Evolutionary conservation across 2,888 invertebrate genomes (phyloP), one percentile per base, ranked within the genome.

Genomic region (Blera fallax): DNA sequence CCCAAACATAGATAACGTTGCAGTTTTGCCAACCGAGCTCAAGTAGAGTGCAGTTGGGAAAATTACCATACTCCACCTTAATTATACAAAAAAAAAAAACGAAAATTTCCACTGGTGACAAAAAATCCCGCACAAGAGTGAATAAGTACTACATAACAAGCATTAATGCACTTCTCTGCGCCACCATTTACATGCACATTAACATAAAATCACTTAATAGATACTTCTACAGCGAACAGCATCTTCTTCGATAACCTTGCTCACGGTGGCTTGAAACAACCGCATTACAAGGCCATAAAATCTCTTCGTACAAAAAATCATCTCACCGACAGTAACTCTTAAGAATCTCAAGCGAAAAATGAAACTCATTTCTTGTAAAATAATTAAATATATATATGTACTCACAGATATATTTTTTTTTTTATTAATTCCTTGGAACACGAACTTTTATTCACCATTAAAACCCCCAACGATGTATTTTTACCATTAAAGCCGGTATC

Each of bases 351-450:
- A 4, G 29, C 5, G 5, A 40, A 40, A 29, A 52, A 27, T 27
- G 37, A 54, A 10, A 32, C 50, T 27, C 32, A 29, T 37, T 52
- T 37, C 62, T 18, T 40, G 37, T 3, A 27, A 7, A 60, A 50
- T 62, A 73, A 73, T 73, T 73, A 64, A 48, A 27, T 18, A 34
- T 34, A 16, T 67, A n/a, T 81, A n/a, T n/a, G n/a, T n/a, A n/a
- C n/a, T n/a, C n/a, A n/a, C n/a, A n/a, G n/a, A 34, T 34, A 16
- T 67, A n/a, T 81, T 60, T 24, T 81, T 60, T 24, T 69, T 58
- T 72, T 83, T 73, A 64, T 74, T 74, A 69, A 74, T 69, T 74
- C 54, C 74, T 79, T 67, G 48, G 52, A 74, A 52, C 56, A 45
- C 21, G 62, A 54, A 54, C 37, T 69, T 78, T 83, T 79, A 62